Conservation (phyloP, 2,113 vertebrate species). For the Myodes glareolus region DNA sequence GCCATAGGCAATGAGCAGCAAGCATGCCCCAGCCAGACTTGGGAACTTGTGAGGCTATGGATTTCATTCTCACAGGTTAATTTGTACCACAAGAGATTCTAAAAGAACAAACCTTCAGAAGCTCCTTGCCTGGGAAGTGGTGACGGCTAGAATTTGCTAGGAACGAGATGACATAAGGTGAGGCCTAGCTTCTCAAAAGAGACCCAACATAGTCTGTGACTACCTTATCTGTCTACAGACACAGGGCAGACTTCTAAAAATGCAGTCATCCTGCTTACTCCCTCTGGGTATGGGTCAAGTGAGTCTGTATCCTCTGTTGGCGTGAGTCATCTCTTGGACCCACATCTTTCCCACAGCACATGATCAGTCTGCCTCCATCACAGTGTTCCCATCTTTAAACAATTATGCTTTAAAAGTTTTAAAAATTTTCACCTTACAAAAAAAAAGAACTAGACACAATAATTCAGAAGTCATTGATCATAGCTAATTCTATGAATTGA, state of each 20-base stretch:
- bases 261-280: not conserved
- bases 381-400: not conserved
- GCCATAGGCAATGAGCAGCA: not conserved
- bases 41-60: not conserved
- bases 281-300: not conserved
- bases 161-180: not conserved
- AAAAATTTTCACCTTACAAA: not conserved
- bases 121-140: not conserved
- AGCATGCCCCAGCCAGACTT: rapidly evolving
- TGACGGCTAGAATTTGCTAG: not conserved
- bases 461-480: not conserved
- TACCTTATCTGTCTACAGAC: not conserved
- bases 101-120: not conserved
- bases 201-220: not conserved
- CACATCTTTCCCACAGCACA: not conserved
- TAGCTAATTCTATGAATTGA: not conserved
- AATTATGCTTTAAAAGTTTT: not conserved
- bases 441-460: not conserved
- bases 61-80: not conserved
- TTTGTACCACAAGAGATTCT: not conserved
- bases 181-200: not conserved
- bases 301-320: no score
- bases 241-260: not conserved
- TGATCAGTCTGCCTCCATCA: not conserved
- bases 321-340: not conserved